phyloP scores from a whole-genome alignment of 2,888 invertebrate species.

The Drosophila helvetica region DNA sequence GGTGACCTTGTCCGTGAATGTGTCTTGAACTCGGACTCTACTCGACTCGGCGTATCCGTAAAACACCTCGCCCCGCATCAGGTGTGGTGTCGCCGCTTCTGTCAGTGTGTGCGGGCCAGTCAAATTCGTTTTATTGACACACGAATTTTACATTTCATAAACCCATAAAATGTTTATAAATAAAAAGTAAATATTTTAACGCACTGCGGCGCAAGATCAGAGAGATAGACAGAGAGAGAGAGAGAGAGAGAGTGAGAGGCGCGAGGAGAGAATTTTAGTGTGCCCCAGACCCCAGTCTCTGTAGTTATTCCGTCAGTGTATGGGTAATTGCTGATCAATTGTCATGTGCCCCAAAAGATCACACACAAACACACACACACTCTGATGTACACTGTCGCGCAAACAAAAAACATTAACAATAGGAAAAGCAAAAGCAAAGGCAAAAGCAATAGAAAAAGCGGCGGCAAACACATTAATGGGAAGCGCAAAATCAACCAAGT shows the following conservation, averaged over 20 bases:
- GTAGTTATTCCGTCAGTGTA: constrained; percentile 21
- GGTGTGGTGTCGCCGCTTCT: not conserved
- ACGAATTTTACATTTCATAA: constrained; percentile 61
- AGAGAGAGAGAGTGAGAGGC: constrained; percentile 5
- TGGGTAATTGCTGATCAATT: constrained; percentile 61
- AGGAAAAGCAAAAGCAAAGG: constrained; percentile 35
- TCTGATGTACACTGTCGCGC: not conserved
- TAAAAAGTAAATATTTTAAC: constrained; percentile 69
- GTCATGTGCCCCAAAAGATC: constrained; percentile 47
- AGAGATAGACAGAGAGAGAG: constrained; percentile 22
- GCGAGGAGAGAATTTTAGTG: not conserved
- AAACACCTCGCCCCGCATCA: not conserved
- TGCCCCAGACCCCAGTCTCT: constrained; percentile 2
- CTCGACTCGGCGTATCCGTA: not conserved
- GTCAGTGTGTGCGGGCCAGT: constrained; percentile 26
- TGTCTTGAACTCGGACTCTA: not conserved
- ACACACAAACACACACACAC: constrained; percentile 19
- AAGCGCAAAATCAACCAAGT: constrained; percentile 44
- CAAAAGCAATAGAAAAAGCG: constrained; percentile 43
- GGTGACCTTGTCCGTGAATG: constrained; percentile 1
- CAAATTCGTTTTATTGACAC: constrained; percentile 60
- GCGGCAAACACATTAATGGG: constrained; percentile 47
- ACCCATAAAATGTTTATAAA: constrained; percentile 73
- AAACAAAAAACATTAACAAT: constrained; percentile 18
- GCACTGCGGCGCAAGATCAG: constrained; percentile 15